phyloP scores from a whole-genome alignment of 2,888 invertebrate species.

The Epinotia brunnichana region DNA sequence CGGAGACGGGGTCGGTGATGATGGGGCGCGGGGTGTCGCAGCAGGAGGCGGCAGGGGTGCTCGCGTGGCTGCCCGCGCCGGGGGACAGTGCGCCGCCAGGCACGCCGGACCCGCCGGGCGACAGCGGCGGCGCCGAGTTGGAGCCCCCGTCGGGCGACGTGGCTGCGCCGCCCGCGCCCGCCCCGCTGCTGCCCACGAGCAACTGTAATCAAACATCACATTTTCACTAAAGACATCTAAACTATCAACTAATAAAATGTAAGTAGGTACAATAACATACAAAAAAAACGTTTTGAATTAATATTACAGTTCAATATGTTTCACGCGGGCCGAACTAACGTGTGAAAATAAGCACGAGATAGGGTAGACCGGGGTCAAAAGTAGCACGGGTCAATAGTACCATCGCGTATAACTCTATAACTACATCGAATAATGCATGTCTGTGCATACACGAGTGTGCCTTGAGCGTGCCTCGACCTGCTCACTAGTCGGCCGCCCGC shows the following conservation, averaged over 20 bases:
- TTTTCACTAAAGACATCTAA: neutral
- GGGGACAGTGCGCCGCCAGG: constrained; percentile 84
- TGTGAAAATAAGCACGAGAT: too few species aligned
- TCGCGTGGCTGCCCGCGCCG: constrained; percentile 81
- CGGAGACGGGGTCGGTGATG: constrained; percentile 96
- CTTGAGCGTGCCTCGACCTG: too few species aligned
- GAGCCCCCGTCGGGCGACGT: constrained; percentile 88
- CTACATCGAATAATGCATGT: too few species aligned
- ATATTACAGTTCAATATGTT: neutral
- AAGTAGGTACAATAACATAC: too few species aligned
- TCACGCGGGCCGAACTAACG: neutral
- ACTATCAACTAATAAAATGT: neutral
- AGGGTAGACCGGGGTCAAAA: too few species aligned
- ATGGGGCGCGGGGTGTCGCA: constrained; percentile 96
- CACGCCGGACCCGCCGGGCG: constrained; percentile 88
- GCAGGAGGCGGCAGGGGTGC: constrained; percentile 86
- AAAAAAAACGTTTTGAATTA: neutral
- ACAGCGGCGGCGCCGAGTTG: constrained; percentile 89
- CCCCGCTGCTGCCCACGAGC: constrained; percentile 89
- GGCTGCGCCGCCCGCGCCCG: constrained; percentile 88
- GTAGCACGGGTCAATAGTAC: too few species aligned
- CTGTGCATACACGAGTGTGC: too few species aligned
- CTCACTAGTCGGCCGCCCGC: too few species aligned
- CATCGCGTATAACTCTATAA: too few species aligned
- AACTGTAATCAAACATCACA: constrained; percentile 78